A percentile compares a stretch with the other conserved stretches of the same genome.
These are phyloP conservation scores for Cephalopterus ornatus DNA, from an alignment of 2,113 vertebrate genomes.

Conservation along the genomic window DNA sequence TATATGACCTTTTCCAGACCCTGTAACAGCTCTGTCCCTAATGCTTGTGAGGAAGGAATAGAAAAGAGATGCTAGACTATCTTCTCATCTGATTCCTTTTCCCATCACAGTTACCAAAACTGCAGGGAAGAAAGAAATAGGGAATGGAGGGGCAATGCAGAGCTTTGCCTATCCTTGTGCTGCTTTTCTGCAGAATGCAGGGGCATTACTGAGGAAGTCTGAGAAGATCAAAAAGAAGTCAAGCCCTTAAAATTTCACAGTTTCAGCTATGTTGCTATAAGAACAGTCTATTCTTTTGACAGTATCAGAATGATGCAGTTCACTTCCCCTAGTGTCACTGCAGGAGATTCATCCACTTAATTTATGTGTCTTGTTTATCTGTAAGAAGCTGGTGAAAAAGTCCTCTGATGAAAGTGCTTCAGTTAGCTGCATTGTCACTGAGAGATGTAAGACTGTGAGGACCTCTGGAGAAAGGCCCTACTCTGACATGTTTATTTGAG, in stretches of 20 bases:
- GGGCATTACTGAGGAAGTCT: background rate
- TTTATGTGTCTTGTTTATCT: background rate
- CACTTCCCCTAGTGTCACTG: background rate
- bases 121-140: background rate
- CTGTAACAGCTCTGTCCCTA: background rate
- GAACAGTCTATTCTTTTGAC: background rate
- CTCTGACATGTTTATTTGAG: background rate
- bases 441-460: background rate
- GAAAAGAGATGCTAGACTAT: background rate
- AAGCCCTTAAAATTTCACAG: background rate
- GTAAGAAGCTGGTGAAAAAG: background rate
- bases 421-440: background rate
- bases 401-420: background rate
- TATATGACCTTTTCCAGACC: background rate
- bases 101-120: background rate
- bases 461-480: background rate
- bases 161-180: background rate
- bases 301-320: background rate
- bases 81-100: background rate
- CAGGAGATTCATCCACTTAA: background rate
- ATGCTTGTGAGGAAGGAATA: background rate
- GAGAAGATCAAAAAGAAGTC: background rate
- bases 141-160: background rate
- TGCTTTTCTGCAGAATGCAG: background rate
- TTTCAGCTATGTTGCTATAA: background rate